Conservation (phyloP, 2,797 vertebrate genomes). For the Alosa sapidissima region DNA sequence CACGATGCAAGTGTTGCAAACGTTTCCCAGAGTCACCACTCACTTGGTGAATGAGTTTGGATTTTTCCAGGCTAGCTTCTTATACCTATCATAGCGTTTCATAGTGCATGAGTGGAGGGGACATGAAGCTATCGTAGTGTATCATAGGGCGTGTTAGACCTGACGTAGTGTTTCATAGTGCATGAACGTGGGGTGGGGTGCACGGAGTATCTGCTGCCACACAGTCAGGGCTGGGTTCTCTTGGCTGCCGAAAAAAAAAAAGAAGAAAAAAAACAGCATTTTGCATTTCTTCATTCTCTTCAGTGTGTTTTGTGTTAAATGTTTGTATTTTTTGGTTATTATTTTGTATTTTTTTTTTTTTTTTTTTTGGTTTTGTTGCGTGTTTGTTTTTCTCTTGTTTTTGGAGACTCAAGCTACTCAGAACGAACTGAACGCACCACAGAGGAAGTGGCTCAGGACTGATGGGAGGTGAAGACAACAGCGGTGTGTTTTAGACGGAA, state of each 20-base stretch:
- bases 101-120: too few species aligned
- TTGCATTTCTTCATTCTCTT: background rate
- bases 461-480: background rate
- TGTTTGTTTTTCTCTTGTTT: background rate
- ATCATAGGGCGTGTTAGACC: background rate
- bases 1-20: too few species aligned
- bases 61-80: too few species aligned
- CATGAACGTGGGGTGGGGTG: background rate
- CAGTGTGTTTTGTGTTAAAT: slow-evolving; percentile 3
- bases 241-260: background rate
- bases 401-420: background rate
- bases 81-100: background rate
- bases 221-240: background rate
- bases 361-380: background rate
- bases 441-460: background rate
- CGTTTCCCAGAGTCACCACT: too few species aligned
- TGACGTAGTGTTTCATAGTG: background rate
- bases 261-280: background rate
- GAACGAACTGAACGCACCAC: slow-evolving; percentile 15
- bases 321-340: background rate
- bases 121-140: background rate
- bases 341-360: background rate
- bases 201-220: background rate
- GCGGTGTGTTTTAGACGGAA: background rate
- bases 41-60: too few species aligned